Evolutionary conservation across 2,113 vertebrate species (phyloP).

Genomic region (Candoia aspera): DNA sequence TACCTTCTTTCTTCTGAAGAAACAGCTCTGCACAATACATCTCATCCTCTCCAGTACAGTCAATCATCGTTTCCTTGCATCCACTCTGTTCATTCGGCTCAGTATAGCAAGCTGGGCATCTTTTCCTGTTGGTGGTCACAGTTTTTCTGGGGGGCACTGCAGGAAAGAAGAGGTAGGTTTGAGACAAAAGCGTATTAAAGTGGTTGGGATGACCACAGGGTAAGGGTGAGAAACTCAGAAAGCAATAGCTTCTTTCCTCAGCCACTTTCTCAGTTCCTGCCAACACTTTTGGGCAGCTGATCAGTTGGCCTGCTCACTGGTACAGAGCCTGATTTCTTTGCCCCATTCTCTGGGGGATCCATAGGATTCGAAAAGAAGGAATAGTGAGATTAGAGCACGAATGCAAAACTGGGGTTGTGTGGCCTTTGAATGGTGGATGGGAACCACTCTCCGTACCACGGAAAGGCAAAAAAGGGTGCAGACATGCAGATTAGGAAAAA

Average conservation of each 20-base stretch:
- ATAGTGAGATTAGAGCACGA: too few relatives aligned
- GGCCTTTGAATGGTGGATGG: too few relatives aligned
- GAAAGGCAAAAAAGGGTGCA: too few relatives aligned
- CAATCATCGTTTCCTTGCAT: neutral
- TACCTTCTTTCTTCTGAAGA: neutral
- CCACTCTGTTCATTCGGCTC: neutral
- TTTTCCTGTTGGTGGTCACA: neutral
- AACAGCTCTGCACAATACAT: neutral
- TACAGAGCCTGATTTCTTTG: neutral
- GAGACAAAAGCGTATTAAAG: neutral
- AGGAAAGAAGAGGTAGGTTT: neutral
- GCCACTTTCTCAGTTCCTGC: neutral
- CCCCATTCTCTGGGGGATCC: neutral
- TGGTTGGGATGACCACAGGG: neutral
- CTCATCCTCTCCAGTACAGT: neutral
- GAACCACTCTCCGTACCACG: too few relatives aligned
- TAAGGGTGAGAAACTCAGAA: neutral
- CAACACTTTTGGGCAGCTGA: neutral
- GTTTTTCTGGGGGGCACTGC: neutral
- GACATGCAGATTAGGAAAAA: too few relatives aligned
- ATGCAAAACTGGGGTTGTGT: too few relatives aligned
- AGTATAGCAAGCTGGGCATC: neutral
- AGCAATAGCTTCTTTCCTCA: too few relatives aligned
- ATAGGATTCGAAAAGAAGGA: neutral
- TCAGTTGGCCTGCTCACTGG: neutral